phyloP scores from a whole-genome alignment of 2,797 vertebrate species.

The Brachyalestes nurse region DNA sequence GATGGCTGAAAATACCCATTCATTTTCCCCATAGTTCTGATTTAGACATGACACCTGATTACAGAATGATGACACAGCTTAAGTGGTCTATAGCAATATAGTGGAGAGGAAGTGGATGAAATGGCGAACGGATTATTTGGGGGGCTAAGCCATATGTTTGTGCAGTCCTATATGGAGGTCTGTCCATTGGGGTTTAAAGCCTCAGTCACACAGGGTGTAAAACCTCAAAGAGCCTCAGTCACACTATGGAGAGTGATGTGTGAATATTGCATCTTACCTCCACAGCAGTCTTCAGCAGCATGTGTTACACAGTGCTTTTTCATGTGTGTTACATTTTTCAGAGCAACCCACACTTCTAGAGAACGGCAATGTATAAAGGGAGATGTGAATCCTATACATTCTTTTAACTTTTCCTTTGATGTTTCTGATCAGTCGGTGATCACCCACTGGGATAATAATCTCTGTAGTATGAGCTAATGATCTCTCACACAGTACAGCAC shows the following conservation, averaged over 20 bases:
- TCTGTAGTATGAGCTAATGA: no score
- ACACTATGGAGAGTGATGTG: not conserved
- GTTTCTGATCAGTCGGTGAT: not conserved
- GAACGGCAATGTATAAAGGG: not conserved
- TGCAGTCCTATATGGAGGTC: not conserved
- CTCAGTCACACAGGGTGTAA: not conserved
- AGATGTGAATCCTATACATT: not conserved
- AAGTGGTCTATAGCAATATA: not conserved
- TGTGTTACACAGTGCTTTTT: not conserved
- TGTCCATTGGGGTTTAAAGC: not conserved
- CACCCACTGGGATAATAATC: not conserved
- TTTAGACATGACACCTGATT: not conserved
- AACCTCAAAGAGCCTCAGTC: no score
- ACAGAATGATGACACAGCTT: not conserved
- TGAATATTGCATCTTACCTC: not conserved
- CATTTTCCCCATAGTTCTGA: no score
- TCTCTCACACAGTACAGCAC: not conserved
- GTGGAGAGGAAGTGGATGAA: not conserved
- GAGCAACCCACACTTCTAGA: not conserved
- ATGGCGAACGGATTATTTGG: not conserved
- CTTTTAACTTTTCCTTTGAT: not conserved
- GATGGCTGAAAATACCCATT: no score
- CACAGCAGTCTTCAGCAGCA: not conserved
- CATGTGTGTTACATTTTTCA: constrained; percentile 4
- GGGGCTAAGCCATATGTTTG: not conserved